phyloP scores from a whole-genome alignment of 2,113 vertebrate species.

The Paedocypris sp. region DNA sequence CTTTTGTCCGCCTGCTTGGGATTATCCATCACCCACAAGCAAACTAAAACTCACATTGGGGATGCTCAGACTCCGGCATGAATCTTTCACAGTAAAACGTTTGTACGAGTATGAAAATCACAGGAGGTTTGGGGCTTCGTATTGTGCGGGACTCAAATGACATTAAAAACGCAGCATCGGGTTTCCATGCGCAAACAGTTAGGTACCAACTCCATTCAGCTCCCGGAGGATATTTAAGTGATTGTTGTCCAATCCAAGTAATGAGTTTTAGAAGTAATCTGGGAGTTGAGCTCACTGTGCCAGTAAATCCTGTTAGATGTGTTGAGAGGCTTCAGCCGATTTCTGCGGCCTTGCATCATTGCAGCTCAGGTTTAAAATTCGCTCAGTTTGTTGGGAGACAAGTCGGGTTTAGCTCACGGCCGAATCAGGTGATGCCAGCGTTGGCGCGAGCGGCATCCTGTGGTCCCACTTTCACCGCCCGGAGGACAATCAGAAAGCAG shows the following conservation, averaged over 20 bases:
- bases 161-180: background rate
- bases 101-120: too few relatives aligned
- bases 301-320: slow-evolving; percentile 40
- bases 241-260: background rate
- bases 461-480: background rate
- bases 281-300: slow-evolving; percentile 33
- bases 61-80: background rate
- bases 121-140: too few relatives aligned
- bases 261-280: slow-evolving; percentile 3
- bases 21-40: slow-evolving; percentile 11
- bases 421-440: slow-evolving; percentile 35
- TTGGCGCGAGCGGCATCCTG: slow-evolving; percentile 23
- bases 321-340: slow-evolving; percentile 35
- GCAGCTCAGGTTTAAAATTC: slow-evolving; percentile 48
- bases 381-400: slow-evolving; percentile 39
- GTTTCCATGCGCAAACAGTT: background rate
- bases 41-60: background rate
- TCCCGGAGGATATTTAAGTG: background rate
- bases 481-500: slow-evolving; percentile 19
- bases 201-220: background rate
- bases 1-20: slow-evolving; percentile 1
- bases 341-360: slow-evolving; percentile 39
- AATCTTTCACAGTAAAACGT: too few relatives aligned
- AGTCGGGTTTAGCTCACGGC: slow-evolving; percentile 27
- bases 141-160: too few relatives aligned